Evolutionary conservation across 2,888 invertebrate genomes (phyloP).

Genomic region (Scaptomyza cyrtandrae): DNA sequence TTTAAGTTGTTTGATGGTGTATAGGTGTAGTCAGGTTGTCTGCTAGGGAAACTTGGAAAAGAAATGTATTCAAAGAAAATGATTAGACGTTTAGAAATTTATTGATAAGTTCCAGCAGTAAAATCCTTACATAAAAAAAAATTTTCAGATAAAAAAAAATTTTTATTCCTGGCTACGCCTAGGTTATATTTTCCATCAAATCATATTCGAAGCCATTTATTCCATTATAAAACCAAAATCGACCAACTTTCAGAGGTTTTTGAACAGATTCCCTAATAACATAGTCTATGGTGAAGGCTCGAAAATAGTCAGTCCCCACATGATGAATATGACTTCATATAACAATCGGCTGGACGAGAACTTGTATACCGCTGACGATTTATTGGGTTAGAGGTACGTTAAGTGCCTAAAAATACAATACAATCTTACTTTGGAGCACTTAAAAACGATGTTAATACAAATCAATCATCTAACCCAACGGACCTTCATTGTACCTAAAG

Average conservation of each 20-base stretch:
- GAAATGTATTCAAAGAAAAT: neutral
- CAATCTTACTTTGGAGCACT: constrained; percentile 13
- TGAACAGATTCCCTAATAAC: constrained; percentile 46
- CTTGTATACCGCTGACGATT: constrained; percentile 71
- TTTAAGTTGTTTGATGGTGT: constrained; percentile 25
- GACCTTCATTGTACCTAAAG: constrained; percentile 17
- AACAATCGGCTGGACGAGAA: constrained; percentile 68
- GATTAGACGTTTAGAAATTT: too few relatives aligned
- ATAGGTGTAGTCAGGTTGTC: neutral
- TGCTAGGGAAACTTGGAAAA: neutral
- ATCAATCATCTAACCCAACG: constrained; percentile 10
- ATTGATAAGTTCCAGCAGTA: too few relatives aligned
- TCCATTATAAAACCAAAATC: too few relatives aligned
- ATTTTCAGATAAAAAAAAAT: too few relatives aligned
- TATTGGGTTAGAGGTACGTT: constrained; percentile 41
- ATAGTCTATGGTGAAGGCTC: constrained; percentile 73
- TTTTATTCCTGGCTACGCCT: neutral
- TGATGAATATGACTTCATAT: constrained; percentile 15
- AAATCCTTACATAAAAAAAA: too few relatives aligned
- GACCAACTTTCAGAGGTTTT: constrained; percentile 56
- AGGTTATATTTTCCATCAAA: neutral
- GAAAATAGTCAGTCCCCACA: constrained; percentile 58
- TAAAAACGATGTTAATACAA: constrained; percentile 29
- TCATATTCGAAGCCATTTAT: neutral
- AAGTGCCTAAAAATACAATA: constrained; percentile 54